phyloP scores from a whole-genome alignment of 1,140 invertebrate species.

The Drosophila biarmipes region DNA sequence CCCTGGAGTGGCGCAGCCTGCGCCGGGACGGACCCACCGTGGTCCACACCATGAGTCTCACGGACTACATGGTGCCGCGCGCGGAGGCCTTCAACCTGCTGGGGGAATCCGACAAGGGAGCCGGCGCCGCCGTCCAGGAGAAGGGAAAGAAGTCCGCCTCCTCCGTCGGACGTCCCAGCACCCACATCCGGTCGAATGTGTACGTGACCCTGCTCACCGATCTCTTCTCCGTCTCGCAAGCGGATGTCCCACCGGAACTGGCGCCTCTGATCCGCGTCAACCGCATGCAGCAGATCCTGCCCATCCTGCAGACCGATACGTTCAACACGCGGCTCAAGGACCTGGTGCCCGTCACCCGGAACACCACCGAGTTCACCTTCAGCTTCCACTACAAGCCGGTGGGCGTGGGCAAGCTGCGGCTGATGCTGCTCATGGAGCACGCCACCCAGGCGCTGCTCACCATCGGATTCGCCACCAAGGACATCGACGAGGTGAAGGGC shows the following conservation, averaged over 20 bases:
- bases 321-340: conserved; percentile 91
- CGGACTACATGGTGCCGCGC: conserved; percentile 89
- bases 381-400: conserved; percentile 87
- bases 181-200: conserved; percentile 87
- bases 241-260: conserved; percentile 88
- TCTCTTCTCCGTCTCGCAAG: conserved; percentile 85
- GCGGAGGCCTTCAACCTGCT: conserved; percentile 91
- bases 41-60: conserved; percentile 87
- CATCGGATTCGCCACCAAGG: conserved; percentile 96
- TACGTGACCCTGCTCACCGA: conserved; percentile 88
- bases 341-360: conserved; percentile 87
- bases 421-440: conserved; percentile 92
- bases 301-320: conserved; percentile 93
- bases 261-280: conserved; percentile 86
- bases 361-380: conserved; percentile 86
- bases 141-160: conserved; percentile 1
- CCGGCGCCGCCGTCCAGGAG: background rate
- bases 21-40: conserved; percentile 86
- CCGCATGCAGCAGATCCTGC: conserved; percentile 90
- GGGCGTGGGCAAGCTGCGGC: conserved; percentile 89
- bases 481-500: conserved; percentile 98
- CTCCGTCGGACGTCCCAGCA: conserved; percentile 66
- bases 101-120: conserved; percentile 84
- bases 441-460: conserved; percentile 90
- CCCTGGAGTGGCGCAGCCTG: conserved; percentile 85